Evolutionary conservation across 1,140 invertebrate genomes (phyloP).

Genomic region (Calliopsis andreniformis): DNA sequence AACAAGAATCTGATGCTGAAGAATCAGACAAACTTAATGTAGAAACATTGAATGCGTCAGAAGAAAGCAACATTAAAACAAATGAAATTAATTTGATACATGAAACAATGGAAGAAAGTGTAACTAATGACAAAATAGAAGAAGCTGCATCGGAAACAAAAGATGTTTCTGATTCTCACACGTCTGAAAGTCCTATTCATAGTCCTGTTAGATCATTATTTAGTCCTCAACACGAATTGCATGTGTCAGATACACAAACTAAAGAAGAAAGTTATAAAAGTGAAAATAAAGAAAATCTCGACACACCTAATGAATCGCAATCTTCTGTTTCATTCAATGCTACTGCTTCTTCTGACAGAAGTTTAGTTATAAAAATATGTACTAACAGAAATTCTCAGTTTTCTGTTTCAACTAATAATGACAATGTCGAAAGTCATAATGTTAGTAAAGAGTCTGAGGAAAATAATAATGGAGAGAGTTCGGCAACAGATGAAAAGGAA

Average conservation of each 20-base stretch:
- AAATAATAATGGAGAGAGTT: slow-evolving; percentile 74
- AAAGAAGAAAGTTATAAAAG: slow-evolving; percentile 40
- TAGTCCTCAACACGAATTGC: slow-evolving; percentile 63
- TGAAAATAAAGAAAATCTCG: slow-evolving; percentile 42
- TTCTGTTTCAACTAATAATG: slow-evolving; percentile 68
- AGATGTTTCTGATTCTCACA: slow-evolving; percentile 36
- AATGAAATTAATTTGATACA: slow-evolving; percentile 27
- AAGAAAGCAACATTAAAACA: background rate
- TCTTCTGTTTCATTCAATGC: slow-evolving; percentile 67
- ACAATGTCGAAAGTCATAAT: slow-evolving; percentile 53
- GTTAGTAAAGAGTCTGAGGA: slow-evolving; percentile 70
- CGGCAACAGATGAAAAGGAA: slow-evolving; percentile 59
- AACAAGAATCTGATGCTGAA: slow-evolving; percentile 11
- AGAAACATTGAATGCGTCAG: background rate
- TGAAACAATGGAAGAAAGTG: slow-evolving; percentile 19
- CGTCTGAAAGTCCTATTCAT: slow-evolving; percentile 54
- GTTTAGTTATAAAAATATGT: slow-evolving; percentile 79
- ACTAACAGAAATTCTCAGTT: slow-evolving; percentile 78
- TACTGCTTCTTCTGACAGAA: slow-evolving; percentile 72
- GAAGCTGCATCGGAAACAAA: slow-evolving; percentile 16
- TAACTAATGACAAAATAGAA: background rate
- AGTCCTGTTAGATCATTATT: slow-evolving; percentile 63
- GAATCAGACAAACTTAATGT: slow-evolving; percentile 14
- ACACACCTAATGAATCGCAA: slow-evolving; percentile 60
- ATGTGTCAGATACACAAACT: slow-evolving; percentile 28